A percentile compares a stretch with the other conserved stretches of the same genome.
These are phyloP conservation scores for Belgica antarctica DNA, from an alignment of 2,888 invertebrate species.

Conservation along the genomic window DNA sequence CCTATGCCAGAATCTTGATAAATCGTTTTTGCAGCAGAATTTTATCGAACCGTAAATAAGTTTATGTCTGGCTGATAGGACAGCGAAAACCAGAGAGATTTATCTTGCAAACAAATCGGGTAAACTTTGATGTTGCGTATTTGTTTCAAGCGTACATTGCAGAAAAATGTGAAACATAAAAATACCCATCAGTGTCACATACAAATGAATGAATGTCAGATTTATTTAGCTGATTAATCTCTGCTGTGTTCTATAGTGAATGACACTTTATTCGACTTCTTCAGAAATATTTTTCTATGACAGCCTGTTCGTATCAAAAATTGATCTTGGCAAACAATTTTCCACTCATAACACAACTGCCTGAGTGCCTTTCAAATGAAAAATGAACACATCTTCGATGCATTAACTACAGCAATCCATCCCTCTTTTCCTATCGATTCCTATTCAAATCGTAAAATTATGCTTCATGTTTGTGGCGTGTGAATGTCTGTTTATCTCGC, in stretches of 20 bases:
- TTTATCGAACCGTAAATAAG: constrained; percentile 32
- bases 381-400: too few species aligned
- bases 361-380: too few species aligned
- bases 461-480: constrained; percentile 16
- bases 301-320: too few species aligned
- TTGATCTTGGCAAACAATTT: too few species aligned
- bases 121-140: constrained; percentile 15
- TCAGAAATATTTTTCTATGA: too few species aligned
- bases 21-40: constrained; percentile 30
- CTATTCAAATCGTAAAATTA: too few species aligned
- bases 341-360: too few species aligned
- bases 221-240: constrained; percentile 9
- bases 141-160: background rate
- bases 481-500: constrained; percentile 11
- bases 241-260: too few species aligned
- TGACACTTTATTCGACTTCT: too few species aligned
- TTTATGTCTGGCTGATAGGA: constrained; percentile 35
- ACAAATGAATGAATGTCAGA: constrained; percentile 33
- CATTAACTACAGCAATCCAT: too few species aligned
- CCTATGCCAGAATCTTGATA: constrained; percentile 39
- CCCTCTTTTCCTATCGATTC: too few species aligned
- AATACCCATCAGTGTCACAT: constrained; percentile 34
- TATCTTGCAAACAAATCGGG: background rate
- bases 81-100: background rate
- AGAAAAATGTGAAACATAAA: constrained; percentile 12